Base-by-base conservation (phyloP, 2,113 vertebrate species). In the Panurus biarmicus region DNA sequence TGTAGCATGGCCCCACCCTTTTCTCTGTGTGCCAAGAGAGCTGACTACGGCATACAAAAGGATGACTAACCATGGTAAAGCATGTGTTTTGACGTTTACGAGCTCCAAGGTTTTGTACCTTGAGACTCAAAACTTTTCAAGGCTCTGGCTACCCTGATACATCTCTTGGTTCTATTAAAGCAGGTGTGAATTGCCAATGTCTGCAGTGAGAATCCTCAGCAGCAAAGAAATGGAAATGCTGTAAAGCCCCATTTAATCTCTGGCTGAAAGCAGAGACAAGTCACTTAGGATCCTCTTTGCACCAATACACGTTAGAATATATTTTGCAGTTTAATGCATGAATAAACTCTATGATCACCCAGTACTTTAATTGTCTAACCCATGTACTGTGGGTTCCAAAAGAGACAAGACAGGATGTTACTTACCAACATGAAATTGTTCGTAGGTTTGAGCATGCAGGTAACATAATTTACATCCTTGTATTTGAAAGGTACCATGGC, bases 361-460 rank as follows among this genome's bases (percentile, higher is more conserved):
- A 60, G 7, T 54, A 20, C 48, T 47, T 69, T 47, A 65, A 54
- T 26, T 66, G 25, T 57, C 62, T 61, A 60, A 64, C 25, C 42
- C 47, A 10, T 21, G 9, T 40, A 8, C 10, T 54, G 7, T 50
- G 42, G 10, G 45, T 48, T 76, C 29, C 23, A 42, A 65, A 38
- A 83, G 65, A 45, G 28, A 58, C 11, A 87, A 79, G 47, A 77
- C 72, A 40, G 16, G 29, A 12, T 61, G 17, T 79, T 81, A 94
- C 97, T 60, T 98, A 99, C 99, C 96, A 75, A 7, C 97, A 98
- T 98, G 95, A 99, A 98, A 8, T 54, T 19, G 1, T 89, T 96
- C 9, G 96, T 96, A 61, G 98, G 97, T 10, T 97, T 87, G 33
- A 99, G 98, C 98, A 99, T 99, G 76, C 99, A 99, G 71, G 98